Conservation (phyloP, 1,140 invertebrate genomes). For the Zaprionus vittiger region DNA sequence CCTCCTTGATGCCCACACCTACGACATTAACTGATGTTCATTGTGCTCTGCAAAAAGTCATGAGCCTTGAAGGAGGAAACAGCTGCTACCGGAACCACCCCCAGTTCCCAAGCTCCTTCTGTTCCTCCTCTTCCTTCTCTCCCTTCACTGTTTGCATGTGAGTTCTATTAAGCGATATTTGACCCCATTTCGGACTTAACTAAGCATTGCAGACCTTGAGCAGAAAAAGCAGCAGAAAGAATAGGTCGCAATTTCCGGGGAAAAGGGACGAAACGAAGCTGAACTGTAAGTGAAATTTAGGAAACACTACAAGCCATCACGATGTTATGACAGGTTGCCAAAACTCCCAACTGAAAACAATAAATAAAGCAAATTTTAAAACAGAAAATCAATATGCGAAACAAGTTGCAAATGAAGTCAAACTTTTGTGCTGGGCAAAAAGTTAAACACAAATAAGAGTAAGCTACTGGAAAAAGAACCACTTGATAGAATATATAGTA, state of each 20-base stretch:
- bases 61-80: constrained; percentile 37
- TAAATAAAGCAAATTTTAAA: constrained; percentile 7
- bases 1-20: not conserved
- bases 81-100: constrained; percentile 21
- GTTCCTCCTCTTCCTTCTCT: not conserved
- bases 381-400: constrained; percentile 44
- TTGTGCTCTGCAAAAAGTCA: constrained; percentile 47
- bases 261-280: not conserved
- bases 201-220: constrained; percentile 26
- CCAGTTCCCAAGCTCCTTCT: not conserved
- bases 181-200: constrained; percentile 49
- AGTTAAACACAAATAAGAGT: not conserved
- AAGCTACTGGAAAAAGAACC: no score
- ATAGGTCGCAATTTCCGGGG: not conserved
- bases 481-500: no score
- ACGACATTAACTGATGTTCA: constrained; percentile 50
- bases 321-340: not conserved
- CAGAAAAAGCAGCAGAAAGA: not conserved
- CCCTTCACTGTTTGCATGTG: constrained; percentile 1
- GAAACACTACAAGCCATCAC: constrained; percentile 5
- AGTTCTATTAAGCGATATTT: constrained; percentile 51
- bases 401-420: not conserved
- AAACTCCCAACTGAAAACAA: not conserved
- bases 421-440: not conserved
- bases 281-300: constrained; percentile 17